Evolutionary conservation across 2,797 vertebrate species (phyloP).

Genomic region (Falco novaeseelandiae): DNA sequence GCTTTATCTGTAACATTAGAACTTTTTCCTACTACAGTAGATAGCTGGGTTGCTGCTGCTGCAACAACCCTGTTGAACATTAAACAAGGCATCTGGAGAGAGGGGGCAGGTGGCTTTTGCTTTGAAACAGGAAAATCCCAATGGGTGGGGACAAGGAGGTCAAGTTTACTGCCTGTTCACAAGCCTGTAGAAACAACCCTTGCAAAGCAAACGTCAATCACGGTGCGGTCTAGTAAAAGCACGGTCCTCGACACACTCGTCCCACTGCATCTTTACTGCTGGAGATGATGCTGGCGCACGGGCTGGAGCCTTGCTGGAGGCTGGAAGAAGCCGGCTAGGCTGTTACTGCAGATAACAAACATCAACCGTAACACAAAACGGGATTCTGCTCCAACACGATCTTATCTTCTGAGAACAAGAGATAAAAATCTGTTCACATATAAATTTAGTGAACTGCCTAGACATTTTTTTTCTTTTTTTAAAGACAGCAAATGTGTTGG

Average conservation of each 20-base stretch:
- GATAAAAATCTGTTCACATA: slow-evolving; percentile 41
- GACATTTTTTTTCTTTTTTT: background rate
- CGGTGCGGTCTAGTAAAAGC: background rate
- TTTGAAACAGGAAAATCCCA: background rate
- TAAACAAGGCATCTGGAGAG: background rate
- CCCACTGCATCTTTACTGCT: background rate
- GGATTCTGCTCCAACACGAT: background rate
- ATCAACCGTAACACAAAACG: background rate
- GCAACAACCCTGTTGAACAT: background rate
- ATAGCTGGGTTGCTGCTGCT: background rate
- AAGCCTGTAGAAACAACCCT: background rate
- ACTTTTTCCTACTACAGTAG: background rate
- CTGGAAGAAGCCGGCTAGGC: background rate
- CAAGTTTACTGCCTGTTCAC: fast-evolving
- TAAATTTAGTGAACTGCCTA: background rate
- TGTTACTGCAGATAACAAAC: background rate
- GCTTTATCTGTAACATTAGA: background rate
- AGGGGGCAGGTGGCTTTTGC: background rate
- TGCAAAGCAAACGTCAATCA: fast-evolving
- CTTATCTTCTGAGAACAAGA: slow-evolving; percentile 45
- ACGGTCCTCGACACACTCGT: fast-evolving
- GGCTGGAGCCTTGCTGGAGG: background rate
- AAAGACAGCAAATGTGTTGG: background rate
- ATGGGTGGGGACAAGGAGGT: background rate
- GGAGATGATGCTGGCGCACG: fast-evolving